Percentiles rank a stretch among this genome's conserved stretches.
Evolutionary conservation across 2,113 vertebrate genomes (phyloP).

Genomic region (Suricata suricatta): DNA sequence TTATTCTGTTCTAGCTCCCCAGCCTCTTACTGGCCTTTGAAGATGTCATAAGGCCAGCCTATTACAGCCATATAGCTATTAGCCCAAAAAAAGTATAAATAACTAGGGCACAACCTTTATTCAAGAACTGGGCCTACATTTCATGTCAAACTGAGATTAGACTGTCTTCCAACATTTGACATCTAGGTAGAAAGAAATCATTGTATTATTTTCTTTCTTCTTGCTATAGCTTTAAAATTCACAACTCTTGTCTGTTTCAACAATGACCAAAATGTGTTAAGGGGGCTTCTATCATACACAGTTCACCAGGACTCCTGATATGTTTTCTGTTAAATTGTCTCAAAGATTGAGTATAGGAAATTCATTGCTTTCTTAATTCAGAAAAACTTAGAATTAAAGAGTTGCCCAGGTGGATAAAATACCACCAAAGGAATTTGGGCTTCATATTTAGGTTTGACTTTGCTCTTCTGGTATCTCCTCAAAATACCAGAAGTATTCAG

Average conservation of each 20-base stretch:
- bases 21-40: slow-evolving; percentile 48
- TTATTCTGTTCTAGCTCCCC: neutral
- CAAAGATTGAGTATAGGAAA: neutral
- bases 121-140: neutral
- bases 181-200: neutral
- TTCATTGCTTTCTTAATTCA: neutral
- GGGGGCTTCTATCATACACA: neutral
- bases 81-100: neutral
- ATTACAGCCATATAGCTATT: neutral
- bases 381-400: neutral
- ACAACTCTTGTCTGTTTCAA: neutral
- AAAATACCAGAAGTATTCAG: neutral
- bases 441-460: neutral
- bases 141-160: slow-evolving; percentile 25
- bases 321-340: slow-evolving; percentile 1
- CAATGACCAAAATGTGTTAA: neutral
- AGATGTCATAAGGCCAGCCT: neutral
- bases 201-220: neutral
- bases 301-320: neutral
- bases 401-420: neutral
- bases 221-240: neutral
- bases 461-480: neutral
- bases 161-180: neutral
- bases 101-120: neutral
- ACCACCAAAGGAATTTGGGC: neutral